Evolutionary conservation across 2,888 invertebrate genomes (phyloP).

Genomic region (Dexiosoma caninum): DNA sequence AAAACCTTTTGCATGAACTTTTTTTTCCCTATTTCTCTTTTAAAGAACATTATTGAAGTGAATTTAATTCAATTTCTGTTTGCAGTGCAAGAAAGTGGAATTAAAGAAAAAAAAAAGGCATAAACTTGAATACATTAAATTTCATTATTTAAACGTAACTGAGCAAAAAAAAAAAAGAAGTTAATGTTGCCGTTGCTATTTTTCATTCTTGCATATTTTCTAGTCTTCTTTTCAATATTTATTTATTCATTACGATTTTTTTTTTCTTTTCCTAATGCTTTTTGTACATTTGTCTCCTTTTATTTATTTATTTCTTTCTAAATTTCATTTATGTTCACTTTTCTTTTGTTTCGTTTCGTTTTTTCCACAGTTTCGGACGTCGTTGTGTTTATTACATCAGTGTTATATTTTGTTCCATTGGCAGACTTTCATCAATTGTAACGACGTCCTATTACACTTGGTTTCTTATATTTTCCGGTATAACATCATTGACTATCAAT

Average conservation of each 20-base stretch:
- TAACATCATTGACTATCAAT: constrained; percentile 78
- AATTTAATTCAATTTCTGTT: constrained; percentile 44
- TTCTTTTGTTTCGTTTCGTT: constrained; percentile 48
- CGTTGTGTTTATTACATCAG: constrained; percentile 79
- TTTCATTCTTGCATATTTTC: constrained; percentile 24
- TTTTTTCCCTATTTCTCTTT: neutral
- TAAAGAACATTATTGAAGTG: neutral
- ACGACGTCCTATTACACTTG: constrained; percentile 76
- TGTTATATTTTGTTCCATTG: constrained; percentile 76
- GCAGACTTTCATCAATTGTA: constrained; percentile 76
- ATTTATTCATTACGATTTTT: constrained; percentile 49
- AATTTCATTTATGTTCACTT: too few species aligned
- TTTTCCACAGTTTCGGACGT: constrained; percentile 78
- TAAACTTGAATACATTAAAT: constrained; percentile 54
- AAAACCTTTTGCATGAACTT: neutral
- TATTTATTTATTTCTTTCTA: constrained; percentile 44
- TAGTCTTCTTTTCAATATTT: constrained; percentile 49
- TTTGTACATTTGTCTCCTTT: neutral
- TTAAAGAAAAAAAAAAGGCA: too few species aligned
- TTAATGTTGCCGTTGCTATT: constrained; percentile 41
- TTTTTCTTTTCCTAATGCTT: too few species aligned
- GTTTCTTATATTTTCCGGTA: constrained; percentile 77
- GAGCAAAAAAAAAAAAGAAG: constrained; percentile 50
- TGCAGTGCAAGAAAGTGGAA: constrained; percentile 42
- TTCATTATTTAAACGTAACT: constrained; percentile 60